phyloP scores from a whole-genome alignment of 2,888 invertebrate genomes.

The Carterocephalus palaemon region DNA sequence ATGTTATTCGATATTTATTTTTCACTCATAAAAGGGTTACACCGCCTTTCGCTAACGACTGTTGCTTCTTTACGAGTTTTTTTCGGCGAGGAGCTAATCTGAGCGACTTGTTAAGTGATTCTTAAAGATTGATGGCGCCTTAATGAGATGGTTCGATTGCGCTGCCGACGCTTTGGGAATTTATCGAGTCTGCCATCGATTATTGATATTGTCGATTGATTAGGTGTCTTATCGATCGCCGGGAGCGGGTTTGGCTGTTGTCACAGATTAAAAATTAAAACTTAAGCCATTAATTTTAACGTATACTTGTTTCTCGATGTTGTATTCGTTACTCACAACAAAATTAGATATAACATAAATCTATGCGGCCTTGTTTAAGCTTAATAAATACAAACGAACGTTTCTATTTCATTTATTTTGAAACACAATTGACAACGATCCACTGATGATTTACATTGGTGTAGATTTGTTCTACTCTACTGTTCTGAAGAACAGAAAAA shows the following conservation, averaged over 20 bases:
- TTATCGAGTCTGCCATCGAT: slow-evolving; percentile 30
- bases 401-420: too few species aligned
- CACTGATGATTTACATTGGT: too few species aligned
- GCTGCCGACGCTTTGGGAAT: slow-evolving; percentile 32
- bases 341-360: too few species aligned
- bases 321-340: too few species aligned
- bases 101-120: slow-evolving; percentile 61
- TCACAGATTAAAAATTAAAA: too few species aligned
- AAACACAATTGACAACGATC: too few species aligned
- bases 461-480: too few species aligned
- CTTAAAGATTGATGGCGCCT: slow-evolving; percentile 53
- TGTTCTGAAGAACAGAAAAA: too few species aligned
- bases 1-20: slow-evolving; percentile 50
- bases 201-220: slow-evolving; percentile 24
- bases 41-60: slow-evolving; percentile 58
- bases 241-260: slow-evolving; percentile 10
- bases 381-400: too few species aligned
- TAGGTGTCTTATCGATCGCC: slow-evolving; percentile 16
- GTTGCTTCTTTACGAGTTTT: slow-evolving; percentile 46
- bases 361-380: too few species aligned
- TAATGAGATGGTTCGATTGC: slow-evolving; percentile 46
- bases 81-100: slow-evolving; percentile 49
- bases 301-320: too few species aligned
- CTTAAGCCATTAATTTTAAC: too few species aligned
- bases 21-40: slow-evolving; percentile 42